A percentile compares a stretch with the other conserved stretches of the same genome.
phyloP scores from a whole-genome alignment of 1,140 invertebrate species.

The Drosophila burlai region DNA sequence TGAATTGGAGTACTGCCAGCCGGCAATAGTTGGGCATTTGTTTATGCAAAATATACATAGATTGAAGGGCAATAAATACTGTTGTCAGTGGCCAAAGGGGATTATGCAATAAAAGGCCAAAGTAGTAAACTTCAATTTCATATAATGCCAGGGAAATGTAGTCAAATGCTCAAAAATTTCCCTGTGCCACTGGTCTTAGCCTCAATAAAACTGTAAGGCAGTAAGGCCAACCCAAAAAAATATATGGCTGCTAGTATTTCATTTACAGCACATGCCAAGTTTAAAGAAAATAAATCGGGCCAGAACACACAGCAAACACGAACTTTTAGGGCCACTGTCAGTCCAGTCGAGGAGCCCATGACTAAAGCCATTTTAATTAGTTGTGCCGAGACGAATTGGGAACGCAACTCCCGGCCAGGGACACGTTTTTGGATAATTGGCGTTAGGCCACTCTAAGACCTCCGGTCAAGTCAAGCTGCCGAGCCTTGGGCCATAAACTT shows the following conservation, averaged over 20 bases:
- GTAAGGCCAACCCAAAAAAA: neutral
- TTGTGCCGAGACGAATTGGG: conserved; percentile 18
- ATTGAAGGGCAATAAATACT: conserved; percentile 3
- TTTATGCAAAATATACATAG: conserved; percentile 9
- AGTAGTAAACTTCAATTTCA: neutral
- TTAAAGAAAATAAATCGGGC: conserved; percentile 18
- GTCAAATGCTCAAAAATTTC: no score
- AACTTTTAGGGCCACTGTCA: conserved; percentile 6
- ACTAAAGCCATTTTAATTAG: conserved; percentile 51
- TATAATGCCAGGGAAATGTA: neutral
- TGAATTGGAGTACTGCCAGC: conserved; percentile 2
- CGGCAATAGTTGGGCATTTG: conserved; percentile 17
- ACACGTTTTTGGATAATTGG: conserved; percentile 63
- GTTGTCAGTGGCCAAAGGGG: neutral
- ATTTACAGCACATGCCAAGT: conserved; percentile 16
- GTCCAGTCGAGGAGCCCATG: conserved; percentile 11
- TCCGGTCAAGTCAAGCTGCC: conserved; percentile 22
- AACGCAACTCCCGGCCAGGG: conserved; percentile 20
- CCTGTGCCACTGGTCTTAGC: conserved; percentile 2
- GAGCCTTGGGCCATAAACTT: conserved; percentile 72
- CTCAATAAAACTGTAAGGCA: neutral
- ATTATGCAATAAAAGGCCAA: neutral
- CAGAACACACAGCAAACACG: neutral
- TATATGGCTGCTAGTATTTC: conserved; percentile 4
- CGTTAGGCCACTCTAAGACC: conserved; percentile 69